phyloP scores from a whole-genome alignment of 2,888 invertebrate species.

The Lacanobia oleracea region DNA sequence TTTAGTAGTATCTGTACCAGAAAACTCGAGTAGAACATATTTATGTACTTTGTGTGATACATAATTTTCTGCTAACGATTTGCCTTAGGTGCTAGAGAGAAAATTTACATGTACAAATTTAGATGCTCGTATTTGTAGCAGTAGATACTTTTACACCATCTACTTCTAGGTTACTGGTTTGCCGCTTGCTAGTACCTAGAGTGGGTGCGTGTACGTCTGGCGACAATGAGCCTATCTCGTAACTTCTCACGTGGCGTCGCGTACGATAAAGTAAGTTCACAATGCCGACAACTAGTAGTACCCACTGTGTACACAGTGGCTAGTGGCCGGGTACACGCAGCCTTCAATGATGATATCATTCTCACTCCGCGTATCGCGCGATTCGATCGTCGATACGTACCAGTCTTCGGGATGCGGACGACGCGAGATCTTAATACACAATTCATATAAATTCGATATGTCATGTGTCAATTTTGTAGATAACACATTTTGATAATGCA shows the following conservation, averaged over 20 bases:
- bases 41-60: constrained; percentile 38
- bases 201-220: constrained; percentile 55
- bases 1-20: constrained; percentile 47
- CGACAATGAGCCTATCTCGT: constrained; percentile 61
- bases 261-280: constrained; percentile 66
- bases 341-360: constrained; percentile 78
- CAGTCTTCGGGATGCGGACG: constrained; percentile 70
- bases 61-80: constrained; percentile 50
- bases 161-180: constrained; percentile 20
- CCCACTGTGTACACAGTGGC: constrained; percentile 59
- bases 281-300: constrained; percentile 66
- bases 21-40: constrained; percentile 45
- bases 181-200: constrained; percentile 13
- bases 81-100: constrained; percentile 48
- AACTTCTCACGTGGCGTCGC: constrained; percentile 60
- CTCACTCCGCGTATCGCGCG: constrained; percentile 76
- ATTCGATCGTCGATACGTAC: constrained; percentile 81
- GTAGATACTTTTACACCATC: constrained; percentile 40
- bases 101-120: constrained; percentile 60
- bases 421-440: constrained; percentile 78
- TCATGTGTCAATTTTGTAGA: constrained; percentile 80
- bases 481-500: constrained; percentile 72
- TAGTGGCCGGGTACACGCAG: constrained; percentile 67
- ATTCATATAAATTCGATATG: constrained; percentile 79
- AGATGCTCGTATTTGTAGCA: constrained; percentile 47